Evolutionary conservation across 2,888 invertebrate genomes (phyloP).

Genomic region (Entomobrya proxima): DNA sequence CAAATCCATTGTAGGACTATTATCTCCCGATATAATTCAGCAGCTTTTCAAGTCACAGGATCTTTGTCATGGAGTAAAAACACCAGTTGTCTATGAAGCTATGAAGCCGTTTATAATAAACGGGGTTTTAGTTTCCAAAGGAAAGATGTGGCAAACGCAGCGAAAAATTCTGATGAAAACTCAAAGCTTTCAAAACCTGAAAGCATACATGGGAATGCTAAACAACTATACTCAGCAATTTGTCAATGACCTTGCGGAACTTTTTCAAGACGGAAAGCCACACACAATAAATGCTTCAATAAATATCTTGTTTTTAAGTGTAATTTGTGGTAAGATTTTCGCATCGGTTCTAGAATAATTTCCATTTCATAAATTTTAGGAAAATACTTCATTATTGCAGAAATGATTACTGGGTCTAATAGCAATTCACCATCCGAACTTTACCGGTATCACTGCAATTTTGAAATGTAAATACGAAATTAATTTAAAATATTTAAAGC

Average conservation of each 20-base stretch:
- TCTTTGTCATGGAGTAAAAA: background rate
- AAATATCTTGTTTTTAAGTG: background rate
- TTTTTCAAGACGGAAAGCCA: slow-evolving; percentile 22
- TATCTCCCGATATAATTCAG: background rate
- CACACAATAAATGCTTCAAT: slow-evolving; percentile 31
- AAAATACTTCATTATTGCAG: background rate
- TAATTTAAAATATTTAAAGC: background rate
- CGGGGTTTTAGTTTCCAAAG: slow-evolving; percentile 14
- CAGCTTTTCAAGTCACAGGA: background rate
- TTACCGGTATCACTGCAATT: slow-evolving; percentile 30
- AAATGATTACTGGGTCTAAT: slow-evolving; percentile 34
- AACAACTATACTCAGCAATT: slow-evolving; percentile 2
- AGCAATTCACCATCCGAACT: background rate
- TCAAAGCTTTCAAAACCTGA: slow-evolving; percentile 10
- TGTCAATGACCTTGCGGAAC: background rate
- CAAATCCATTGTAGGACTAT: background rate
- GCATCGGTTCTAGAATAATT: background rate
- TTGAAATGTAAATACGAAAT: slow-evolving; percentile 13
- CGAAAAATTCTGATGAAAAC: slow-evolving; percentile 8
- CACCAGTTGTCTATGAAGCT: background rate
- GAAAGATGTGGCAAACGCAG: slow-evolving; percentile 3
- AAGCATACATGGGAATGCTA: background rate
- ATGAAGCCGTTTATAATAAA: slow-evolving; percentile 28
- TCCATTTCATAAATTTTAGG: background rate
- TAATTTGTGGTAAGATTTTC: slow-evolving; percentile 16